Percentiles rank a stretch among this genome's conserved stretches.
Conservation (phyloP, 2,113 vertebrate species). For the Cebidichthys violaceus region DNA sequence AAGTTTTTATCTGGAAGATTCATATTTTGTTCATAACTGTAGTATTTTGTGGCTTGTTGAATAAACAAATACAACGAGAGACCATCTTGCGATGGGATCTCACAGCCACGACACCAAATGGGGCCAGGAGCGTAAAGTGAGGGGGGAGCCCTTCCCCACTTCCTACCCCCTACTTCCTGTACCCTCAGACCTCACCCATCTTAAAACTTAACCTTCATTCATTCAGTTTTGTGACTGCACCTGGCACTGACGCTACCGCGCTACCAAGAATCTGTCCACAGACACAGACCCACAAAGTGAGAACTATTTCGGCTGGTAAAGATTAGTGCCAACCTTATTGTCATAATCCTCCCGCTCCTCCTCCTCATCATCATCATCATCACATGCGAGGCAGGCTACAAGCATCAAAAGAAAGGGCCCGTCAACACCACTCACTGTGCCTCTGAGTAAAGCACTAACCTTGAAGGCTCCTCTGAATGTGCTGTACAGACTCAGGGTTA, state of each 20-base stretch:
- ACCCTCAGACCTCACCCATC: no score
- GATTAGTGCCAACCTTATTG: neutral
- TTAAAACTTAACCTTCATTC: no score
- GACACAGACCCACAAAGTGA: no score
- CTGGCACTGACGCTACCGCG: no score
- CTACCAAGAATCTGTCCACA: no score
- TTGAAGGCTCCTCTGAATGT: constrained; percentile 45
- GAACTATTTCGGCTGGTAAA: no score
- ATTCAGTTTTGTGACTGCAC: neutral
- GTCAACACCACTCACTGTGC: neutral
- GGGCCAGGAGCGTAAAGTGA: neutral
- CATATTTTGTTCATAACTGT: neutral
- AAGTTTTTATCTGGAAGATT: neutral
- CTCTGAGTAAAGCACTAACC: constrained; percentile 22
- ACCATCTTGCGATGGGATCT: neutral
- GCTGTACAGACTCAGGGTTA: neutral
- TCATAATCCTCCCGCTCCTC: neutral
- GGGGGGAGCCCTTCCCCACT: neutral
- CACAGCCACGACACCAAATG: no score
- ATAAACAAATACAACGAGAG: neutral
- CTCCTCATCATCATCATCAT: neutral
- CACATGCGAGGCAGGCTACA: neutral
- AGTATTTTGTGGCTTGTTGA: neutral
- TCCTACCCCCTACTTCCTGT: neutral
- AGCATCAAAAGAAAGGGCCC: neutral